phyloP scores from a whole-genome alignment of 1,140 invertebrate genomes.

The Aphelenchoides avenae region DNA sequence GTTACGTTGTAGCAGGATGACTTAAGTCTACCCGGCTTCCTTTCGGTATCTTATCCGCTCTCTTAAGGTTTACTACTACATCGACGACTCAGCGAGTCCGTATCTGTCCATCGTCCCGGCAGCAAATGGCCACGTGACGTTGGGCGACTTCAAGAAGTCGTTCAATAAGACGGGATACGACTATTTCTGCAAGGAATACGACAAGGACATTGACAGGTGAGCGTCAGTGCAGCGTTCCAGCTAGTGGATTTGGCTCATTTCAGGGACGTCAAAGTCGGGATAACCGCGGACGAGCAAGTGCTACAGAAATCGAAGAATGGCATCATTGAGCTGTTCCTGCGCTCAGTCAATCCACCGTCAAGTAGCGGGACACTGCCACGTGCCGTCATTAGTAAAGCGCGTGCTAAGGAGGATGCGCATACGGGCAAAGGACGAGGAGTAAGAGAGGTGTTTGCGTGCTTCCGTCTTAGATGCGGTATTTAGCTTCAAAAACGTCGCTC shows the following conservation, averaged over 20 bases:
- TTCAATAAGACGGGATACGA: constrained; percentile 77
- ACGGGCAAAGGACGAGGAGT: no score
- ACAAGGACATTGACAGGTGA: constrained; percentile 34
- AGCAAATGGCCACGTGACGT: constrained; percentile 85
- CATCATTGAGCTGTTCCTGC: constrained; percentile 35
- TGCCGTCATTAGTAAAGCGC: no score
- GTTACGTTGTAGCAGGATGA: no score
- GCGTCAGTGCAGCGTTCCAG: no score
- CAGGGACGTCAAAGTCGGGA: constrained; percentile 47
- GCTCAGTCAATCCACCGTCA: constrained; percentile 13
- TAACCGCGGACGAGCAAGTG: constrained; percentile 25
- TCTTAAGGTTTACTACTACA: constrained; percentile 40
- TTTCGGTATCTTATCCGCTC: no score
- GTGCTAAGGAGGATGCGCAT: no score
- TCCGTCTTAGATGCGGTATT: no score
- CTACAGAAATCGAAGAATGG: constrained; percentile 25
- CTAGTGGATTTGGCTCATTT: constrained; percentile 13
- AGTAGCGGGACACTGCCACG: no score
- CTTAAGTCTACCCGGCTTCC: no score
- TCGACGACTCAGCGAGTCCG: constrained; percentile 89
- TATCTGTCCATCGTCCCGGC: constrained; percentile 94
- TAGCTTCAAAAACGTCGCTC: constrained; percentile 14
- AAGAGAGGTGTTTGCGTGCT: no score
- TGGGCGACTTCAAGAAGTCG: constrained; percentile 95
- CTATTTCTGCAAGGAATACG: constrained; percentile 77